A percentile compares a stretch with the other conserved stretches of the same genome.
Conservation (phyloP, 2,113 vertebrate species). For the Eleginops maclovinus region DNA sequence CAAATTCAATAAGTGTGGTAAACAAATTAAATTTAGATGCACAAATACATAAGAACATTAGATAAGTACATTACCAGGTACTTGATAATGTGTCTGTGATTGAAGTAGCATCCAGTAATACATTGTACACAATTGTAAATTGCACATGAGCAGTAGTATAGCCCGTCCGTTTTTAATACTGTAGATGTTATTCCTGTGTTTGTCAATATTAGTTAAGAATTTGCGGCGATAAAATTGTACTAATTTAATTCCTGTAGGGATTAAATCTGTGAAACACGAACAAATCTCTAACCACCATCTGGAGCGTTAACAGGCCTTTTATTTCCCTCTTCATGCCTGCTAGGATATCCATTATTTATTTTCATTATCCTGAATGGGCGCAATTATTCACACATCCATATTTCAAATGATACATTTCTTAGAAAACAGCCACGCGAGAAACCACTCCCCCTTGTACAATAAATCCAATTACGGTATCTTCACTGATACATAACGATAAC, state of each 20-base stretch:
- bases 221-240: too few relatives aligned
- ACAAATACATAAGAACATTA: too few relatives aligned
- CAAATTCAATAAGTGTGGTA: too few relatives aligned
- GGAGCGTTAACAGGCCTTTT: background rate
- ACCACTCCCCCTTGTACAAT: conserved; percentile 17
- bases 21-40: too few relatives aligned
- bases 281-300: background rate
- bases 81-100: too few relatives aligned
- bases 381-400: conserved; percentile 41
- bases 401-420: conserved; percentile 32
- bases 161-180: too few relatives aligned
- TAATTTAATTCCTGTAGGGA: background rate
- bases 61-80: too few relatives aligned
- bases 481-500: conserved; percentile 55
- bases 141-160: too few relatives aligned
- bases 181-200: background rate
- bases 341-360: conserved; percentile 43
- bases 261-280: background rate
- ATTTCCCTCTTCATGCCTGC: conserved; percentile 9
- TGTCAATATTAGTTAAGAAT: background rate
- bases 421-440: background rate
- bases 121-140: too few relatives aligned
- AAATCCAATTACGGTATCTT: conserved; percentile 54
- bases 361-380: conserved; percentile 10
- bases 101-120: too few relatives aligned